Evolutionary conservation across 2,113 vertebrate genomes (phyloP), one percentile per base, ranked within the genome.

Genomic region (Cyphomyrus discorhynchus): DNA sequence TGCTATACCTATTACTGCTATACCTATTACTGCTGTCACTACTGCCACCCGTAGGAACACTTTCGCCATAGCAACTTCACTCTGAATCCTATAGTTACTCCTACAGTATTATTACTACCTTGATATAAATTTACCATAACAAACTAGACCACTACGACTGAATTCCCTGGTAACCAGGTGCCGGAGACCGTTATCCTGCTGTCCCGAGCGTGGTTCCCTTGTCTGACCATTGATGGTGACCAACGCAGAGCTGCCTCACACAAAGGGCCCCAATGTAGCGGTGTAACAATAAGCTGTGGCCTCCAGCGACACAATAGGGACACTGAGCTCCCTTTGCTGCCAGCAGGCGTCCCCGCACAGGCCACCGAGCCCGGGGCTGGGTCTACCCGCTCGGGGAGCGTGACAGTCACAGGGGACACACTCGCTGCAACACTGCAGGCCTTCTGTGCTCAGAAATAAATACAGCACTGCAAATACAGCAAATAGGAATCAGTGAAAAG

Each of bases 211-310:
- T 24, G 21, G 87, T 24, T 42, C 39, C 39, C 35, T 62, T 88
- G 87, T 88, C 56, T 88, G 52, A 50, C 19, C 53, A 15, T 10
- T 53, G 42, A 15, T 17, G 35, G 19, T 21, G 17, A 6, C 89
- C 42, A 24, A 24, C 13, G 42, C 88, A 58, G 21, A n/a, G 52
- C 52, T 24, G 4, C 39, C 6, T 13, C 1, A 24, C 50, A 89
- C 89, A 89, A 89, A 83, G 47, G 77, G 5, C 35, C 89, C 82
- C 89, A 89, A 47, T 89, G 89, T 89, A 39, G 39, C 13, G 0
- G 89, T 42, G 24, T n/a, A 50, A 89, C 88, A 89, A 89, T 89
- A 52, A 80, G 21, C 88, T 21, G 19, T 19, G 50, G 49, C 19
- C 86, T n/a, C 52, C 17, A 39, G 42, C 0, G 24, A 47, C 77